Evolutionary conservation across 1,140 invertebrate genomes (phyloP), one percentile per base, ranked within the genome.

Genomic region (Brachionus rotundiformis): DNA sequence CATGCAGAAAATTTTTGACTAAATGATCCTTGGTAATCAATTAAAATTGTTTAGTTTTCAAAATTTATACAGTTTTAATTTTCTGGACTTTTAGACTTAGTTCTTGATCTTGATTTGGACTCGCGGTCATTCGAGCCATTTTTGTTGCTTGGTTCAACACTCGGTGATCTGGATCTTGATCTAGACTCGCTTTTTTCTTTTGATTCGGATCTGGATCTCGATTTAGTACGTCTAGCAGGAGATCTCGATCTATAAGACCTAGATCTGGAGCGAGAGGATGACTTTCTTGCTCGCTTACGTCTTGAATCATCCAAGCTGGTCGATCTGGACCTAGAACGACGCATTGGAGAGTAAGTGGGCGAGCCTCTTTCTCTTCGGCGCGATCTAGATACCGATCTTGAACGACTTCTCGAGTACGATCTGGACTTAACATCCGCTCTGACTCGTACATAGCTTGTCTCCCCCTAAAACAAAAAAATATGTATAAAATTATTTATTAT

Each of bases 251-350:
- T 54, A 44, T 41, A 41, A 8, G 47, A 79, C 29, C 76, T 54
- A 10, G 76, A 79, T 27, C 59, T 79, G 5, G 76, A 79, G 19
- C 76, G 44, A 29, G 76, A 59, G 2, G 3, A 16, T 4, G 73
- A 49, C 19, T 77, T 59, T 49, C n/a, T 49, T 0, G 25, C 27
- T 16, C 49, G 25, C 44, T 77, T 77, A 8, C 73, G n/a, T 47
- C 73, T 29, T n/a, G 36, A 47, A 6, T 44, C 73, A 19, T 77
- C 73, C n/a, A n/a, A 3, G 13, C 76, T 79, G 11, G n/a, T 23
- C 19, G 82, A 82, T 39, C 82, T 25, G 1, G 82, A 82, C n/a
- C 68, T 41, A 10, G 68, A 73, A 1, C 68, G 36, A 8, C 36
- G 31, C 59, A 59, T 59, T 5, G 47, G 47, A 8, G 54, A 79